Conservation (phyloP, 2,113 vertebrate species). For the Halcyon senegalensis region DNA sequence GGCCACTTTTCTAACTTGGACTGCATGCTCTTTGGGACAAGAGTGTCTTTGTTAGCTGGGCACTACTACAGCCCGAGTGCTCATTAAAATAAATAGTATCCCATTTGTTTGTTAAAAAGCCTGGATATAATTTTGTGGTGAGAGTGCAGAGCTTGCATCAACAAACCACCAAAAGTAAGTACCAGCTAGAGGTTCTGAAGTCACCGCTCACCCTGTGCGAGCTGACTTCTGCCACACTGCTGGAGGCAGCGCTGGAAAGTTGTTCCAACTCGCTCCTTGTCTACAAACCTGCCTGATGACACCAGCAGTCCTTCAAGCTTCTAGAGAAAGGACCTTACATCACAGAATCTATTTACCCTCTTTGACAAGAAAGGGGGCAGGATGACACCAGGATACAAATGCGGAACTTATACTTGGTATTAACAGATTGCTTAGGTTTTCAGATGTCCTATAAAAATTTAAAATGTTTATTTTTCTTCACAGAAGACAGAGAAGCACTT, state of each 20-base stretch:
- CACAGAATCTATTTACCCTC: background rate
- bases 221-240: background rate
- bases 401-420: background rate
- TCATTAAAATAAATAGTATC: background rate
- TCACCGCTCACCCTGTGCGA: fast-evolving
- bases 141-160: background rate
- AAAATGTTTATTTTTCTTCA: background rate
- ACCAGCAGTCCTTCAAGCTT: background rate
- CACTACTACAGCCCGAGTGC: fast-evolving
- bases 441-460: background rate
- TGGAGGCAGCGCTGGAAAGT: background rate
- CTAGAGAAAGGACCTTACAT: background rate
- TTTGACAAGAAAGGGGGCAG: background rate
- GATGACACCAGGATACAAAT: background rate
- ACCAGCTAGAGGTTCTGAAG: background rate
- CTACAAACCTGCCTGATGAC: background rate
- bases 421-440: background rate
- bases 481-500: background rate
- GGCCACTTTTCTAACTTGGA: background rate
- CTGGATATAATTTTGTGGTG: background rate
- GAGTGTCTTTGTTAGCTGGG: background rate
- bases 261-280: background rate
- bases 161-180: background rate
- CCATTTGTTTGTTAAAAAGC: background rate
- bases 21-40: background rate